Evolutionary conservation across 2,888 invertebrate species (phyloP).

Genomic region (Coenonympha glycerion): DNA sequence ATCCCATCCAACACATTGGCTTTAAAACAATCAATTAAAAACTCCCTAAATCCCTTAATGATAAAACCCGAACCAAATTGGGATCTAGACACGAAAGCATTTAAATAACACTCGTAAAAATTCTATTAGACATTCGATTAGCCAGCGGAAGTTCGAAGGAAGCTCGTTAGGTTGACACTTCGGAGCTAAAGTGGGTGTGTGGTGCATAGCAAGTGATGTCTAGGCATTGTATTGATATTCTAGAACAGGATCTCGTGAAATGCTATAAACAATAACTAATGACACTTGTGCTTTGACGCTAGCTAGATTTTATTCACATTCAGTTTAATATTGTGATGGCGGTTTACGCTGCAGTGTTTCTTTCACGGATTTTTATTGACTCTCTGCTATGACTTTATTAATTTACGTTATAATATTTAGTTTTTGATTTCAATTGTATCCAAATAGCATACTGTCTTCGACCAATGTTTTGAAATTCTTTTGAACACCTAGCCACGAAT

Average conservation of each 20-base stretch:
- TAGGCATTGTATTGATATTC: constrained; percentile 25
- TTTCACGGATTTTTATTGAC: too few relatives aligned
- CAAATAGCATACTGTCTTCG: too few relatives aligned
- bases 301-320: too few relatives aligned
- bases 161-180: constrained; percentile 29
- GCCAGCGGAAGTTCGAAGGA: constrained; percentile 30
- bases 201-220: constrained; percentile 20
- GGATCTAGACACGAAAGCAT: constrained; percentile 30
- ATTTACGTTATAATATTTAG: too few relatives aligned
- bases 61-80: constrained; percentile 16
- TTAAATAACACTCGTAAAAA: constrained; percentile 51
- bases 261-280: constrained; percentile 10
- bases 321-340: too few relatives aligned
- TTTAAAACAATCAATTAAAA: constrained; percentile 22
- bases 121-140: constrained; percentile 49
- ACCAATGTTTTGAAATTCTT: too few relatives aligned
- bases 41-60: constrained; percentile 13
- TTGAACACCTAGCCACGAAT: too few relatives aligned
- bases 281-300: not conserved
- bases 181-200: constrained; percentile 23
- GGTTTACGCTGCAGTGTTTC: too few relatives aligned
- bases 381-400: too few relatives aligned
- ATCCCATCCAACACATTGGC: constrained; percentile 1
- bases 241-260: constrained; percentile 8
- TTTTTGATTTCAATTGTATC: too few relatives aligned